Base-by-base conservation (phyloP, 2,888 invertebrate genomes). In the Bibio marci region DNA sequence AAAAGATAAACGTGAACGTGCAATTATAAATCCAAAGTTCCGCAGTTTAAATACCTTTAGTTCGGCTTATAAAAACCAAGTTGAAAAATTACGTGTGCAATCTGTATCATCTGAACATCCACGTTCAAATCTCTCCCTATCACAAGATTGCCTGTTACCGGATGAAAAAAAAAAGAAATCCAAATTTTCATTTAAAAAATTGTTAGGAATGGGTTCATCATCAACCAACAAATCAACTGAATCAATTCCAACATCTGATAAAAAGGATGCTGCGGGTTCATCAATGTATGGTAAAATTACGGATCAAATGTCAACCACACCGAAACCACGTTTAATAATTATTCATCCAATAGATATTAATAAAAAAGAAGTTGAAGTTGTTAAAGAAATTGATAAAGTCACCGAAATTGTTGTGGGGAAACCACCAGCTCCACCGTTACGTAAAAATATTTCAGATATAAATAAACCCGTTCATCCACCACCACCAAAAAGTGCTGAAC, bases 291-390 rank as follows among this genome's bases (percentile, higher is more conserved):
- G 70, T 1, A 58, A 60, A 39, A 57, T 60, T 28, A 60, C 58
- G 0, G 57, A 57, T 11, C 58, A 60, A 22, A 22, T 22, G n/a
- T n/a, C 17, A 26, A 14, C 13, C 8, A 8, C 22, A 22, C 22
- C 22, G 8, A 81, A 80, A 52, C 80, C 80, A 3, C 70, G 82
- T 13, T 65, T 86, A 18, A 83, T 87, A 43, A 88, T 88, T 48
- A 85, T 88, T 44, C 88, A 88, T 66, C 88, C 88, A 12, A 66
- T 83, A 49, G 87, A 88, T 52, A 69, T 87, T 43, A 85, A 85
- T 56, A 80, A 82, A 25, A 74, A 79, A 10, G 79, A 70, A 43
- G 82, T 85, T 2, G 82, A 86, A 54, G 83, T 86, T 28, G 71
- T 85, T 44, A 73, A 71, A 54, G 71, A 72, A 46, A 67, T 69